Evolutionary conservation across 2,888 invertebrate genomes (phyloP).

Genomic region (Oegoconia quadripuncta): DNA sequence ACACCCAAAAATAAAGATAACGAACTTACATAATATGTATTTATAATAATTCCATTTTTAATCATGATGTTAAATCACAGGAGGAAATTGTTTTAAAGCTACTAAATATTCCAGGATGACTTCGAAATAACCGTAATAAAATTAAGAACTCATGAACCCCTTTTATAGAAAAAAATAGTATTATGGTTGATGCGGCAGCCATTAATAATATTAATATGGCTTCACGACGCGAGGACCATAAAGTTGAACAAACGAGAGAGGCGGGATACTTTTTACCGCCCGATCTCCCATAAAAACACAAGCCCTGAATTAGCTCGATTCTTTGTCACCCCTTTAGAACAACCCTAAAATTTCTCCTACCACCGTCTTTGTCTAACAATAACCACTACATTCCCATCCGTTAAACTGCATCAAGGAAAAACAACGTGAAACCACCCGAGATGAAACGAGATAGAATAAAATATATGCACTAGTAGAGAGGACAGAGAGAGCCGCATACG

Average conservation of each 20-base stretch:
- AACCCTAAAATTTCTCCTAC: constrained; percentile 76
- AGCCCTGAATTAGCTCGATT: constrained; percentile 78
- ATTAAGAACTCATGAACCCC: constrained; percentile 36
- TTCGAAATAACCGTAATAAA: too few relatives aligned
- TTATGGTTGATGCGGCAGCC: constrained; percentile 63
- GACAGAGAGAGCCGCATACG: constrained; percentile 71
- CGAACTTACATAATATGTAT: constrained; percentile 7
- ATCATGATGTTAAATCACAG: background rate
- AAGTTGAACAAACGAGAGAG: constrained; percentile 77
- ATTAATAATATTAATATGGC: constrained; percentile 75
- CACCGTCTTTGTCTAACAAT: constrained; percentile 79
- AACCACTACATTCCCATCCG: constrained; percentile 78
- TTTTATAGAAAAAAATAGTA: constrained; percentile 44
- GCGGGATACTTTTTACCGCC: constrained; percentile 78
- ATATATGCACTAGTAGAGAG: constrained; percentile 76
- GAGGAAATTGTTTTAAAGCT: background rate
- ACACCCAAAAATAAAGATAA: too few relatives aligned
- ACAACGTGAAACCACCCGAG: constrained; percentile 75
- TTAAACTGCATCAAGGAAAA: constrained; percentile 79
- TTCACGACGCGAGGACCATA: constrained; percentile 66
- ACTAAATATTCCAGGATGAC: too few relatives aligned
- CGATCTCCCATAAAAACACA: constrained; percentile 73
- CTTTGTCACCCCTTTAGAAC: constrained; percentile 77
- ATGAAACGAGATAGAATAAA: constrained; percentile 79
- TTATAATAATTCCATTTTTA: too few relatives aligned